Percentiles rank a stretch among this genome's conserved stretches.
phyloP scores from a whole-genome alignment of 2,888 invertebrate genomes.

The Meganola albula region DNA sequence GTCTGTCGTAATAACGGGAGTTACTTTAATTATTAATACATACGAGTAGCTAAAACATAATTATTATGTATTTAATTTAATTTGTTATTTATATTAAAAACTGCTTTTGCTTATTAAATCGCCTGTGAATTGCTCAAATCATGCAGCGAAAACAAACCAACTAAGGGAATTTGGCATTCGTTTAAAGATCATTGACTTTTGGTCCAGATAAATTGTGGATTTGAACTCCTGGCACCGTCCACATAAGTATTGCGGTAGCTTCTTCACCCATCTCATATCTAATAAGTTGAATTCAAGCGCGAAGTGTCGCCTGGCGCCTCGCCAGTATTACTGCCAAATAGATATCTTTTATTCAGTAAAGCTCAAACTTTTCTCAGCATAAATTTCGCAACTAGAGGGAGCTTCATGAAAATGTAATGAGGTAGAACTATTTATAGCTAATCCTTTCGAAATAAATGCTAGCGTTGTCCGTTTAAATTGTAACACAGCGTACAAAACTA shows the following conservation, averaged over 20 bases:
- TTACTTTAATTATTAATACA: too few species aligned
- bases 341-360: constrained; percentile 74
- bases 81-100: too few species aligned
- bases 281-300: constrained; percentile 40
- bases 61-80: too few species aligned
- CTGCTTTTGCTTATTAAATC: too few species aligned
- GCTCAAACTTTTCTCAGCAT: constrained; percentile 72
- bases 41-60: too few species aligned
- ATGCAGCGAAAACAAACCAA: too few species aligned
- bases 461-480: constrained; percentile 41
- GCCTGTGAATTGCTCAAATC: too few species aligned
- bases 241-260: constrained; percentile 15
- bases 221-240: not conserved
- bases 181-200: not conserved
- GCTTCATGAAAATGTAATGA: constrained; percentile 75
- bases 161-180: too few species aligned
- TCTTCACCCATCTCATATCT: constrained; percentile 41
- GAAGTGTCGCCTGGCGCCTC: constrained; percentile 56
- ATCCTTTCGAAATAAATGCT: constrained; percentile 73
- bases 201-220: not conserved
- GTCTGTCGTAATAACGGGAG: too few species aligned
- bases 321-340: constrained; percentile 66
- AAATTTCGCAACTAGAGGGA: constrained; percentile 63
- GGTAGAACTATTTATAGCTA: constrained; percentile 74
- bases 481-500: too few species aligned